A percentile compares a stretch with the other conserved stretches of the same genome.
Conservation (phyloP, 2,113 vertebrate species). For the Dromaius novaehollandiae region DNA sequence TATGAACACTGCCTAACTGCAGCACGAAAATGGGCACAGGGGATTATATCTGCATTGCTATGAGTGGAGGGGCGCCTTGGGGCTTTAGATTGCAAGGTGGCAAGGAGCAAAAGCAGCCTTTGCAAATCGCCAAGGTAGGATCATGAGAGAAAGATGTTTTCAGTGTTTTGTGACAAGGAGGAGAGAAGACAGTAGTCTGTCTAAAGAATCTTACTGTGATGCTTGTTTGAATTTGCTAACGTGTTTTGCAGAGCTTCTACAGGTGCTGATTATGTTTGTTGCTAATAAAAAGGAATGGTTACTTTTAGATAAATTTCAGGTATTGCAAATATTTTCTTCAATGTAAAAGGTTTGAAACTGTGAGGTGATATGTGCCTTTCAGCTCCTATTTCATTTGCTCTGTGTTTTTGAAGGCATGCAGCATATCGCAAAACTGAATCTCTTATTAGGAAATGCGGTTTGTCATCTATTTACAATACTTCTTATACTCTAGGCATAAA, state of each 20-base stretch:
- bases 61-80: constrained; percentile 93
- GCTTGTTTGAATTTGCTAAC: not conserved
- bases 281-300: not conserved
- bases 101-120: constrained; percentile 82
- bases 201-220: not conserved
- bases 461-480: constrained; percentile 28
- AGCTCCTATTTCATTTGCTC: not conserved
- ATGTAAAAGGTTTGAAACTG: not conserved
- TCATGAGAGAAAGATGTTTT: not conserved
- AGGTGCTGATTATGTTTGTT: not conserved
- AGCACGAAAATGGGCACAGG: constrained; percentile 87
- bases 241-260: not conserved
- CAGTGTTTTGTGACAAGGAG: not conserved
- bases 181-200: not conserved
- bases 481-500: constrained; percentile 39
- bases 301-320: not conserved
- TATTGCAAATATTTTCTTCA: not conserved
- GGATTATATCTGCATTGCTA: constrained; percentile 91
- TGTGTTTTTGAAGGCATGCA: not conserved
- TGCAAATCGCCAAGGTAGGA: constrained; percentile 91
- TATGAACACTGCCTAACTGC: constrained; percentile 58
- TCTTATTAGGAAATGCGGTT: constrained; percentile 41
- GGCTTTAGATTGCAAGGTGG: constrained; percentile 90
- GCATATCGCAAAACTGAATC: not conserved
- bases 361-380: not conserved